Evolutionary conservation across 1,140 invertebrate species (phyloP).

Genomic region (Batillaria attramentaria): DNA sequence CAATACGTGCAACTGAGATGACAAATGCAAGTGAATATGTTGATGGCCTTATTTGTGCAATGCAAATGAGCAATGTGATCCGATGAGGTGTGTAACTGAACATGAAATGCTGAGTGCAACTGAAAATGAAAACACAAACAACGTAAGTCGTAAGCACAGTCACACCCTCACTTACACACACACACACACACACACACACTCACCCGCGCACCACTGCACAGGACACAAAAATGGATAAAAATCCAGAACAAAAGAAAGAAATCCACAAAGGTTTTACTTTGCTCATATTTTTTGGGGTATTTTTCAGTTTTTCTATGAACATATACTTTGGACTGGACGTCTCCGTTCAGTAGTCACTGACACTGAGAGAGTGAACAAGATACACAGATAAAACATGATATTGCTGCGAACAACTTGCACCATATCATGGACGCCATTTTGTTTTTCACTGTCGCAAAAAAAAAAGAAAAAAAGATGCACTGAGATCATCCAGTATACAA

Average conservation of each 20-base stretch:
- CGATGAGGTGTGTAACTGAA: too few species aligned
- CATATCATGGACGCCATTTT: constrained; percentile 13
- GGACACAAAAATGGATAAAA: not conserved
- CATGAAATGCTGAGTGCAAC: too few species aligned
- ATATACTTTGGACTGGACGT: constrained; percentile 23
- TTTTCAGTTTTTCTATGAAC: constrained; percentile 19
- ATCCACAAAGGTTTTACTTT: constrained; percentile 18
- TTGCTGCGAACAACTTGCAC: constrained; percentile 20
- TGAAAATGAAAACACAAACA: too few species aligned
- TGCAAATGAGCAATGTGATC: too few species aligned
- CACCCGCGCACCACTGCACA: not conserved
- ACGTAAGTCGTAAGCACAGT: too few species aligned
- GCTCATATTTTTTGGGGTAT: constrained; percentile 19
- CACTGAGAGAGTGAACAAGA: not conserved
- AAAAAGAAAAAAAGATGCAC: too few species aligned
- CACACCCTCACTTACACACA: constrained; percentile 3
- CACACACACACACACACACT: constrained; percentile 15
- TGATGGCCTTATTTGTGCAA: too few species aligned
- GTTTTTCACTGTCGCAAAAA: constrained; percentile 21
- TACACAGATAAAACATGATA: not conserved
- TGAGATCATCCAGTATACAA: constrained; percentile 18
- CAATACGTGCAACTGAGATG: too few species aligned
- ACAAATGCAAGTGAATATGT: too few species aligned
- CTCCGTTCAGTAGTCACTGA: constrained; percentile 31
- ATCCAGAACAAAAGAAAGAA: not conserved